Evolutionary conservation across 2,113 vertebrate genomes (phyloP).

Genomic region (Apistogramma diplotaenia): DNA sequence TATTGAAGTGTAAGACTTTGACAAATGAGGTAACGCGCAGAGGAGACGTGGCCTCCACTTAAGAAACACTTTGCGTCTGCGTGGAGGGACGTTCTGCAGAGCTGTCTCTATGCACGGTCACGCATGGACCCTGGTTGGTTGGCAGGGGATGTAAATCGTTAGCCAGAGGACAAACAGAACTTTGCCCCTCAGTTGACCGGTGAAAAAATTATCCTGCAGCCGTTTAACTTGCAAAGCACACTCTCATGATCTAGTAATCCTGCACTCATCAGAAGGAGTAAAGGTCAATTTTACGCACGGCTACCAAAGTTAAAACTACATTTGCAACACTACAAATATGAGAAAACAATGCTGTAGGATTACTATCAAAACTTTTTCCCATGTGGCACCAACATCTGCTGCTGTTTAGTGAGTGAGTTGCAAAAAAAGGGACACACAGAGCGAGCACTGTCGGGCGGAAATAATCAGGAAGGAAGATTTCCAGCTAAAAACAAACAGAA

Average conservation of each 20-base stretch:
- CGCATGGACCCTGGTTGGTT: not conserved
- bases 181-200: constrained; percentile 54
- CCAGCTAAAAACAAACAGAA: not conserved
- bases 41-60: not conserved
- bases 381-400: not conserved
- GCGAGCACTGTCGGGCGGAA: not conserved
- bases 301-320: constrained; percentile 11
- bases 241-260: not conserved
- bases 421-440: not conserved
- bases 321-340: not conserved
- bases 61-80: not conserved
- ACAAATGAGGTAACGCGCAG: not conserved
- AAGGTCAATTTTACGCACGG: constrained; percentile 9
- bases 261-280: not conserved
- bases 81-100: not conserved
- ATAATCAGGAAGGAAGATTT: not conserved
- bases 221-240: not conserved
- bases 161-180: constrained; percentile 71
- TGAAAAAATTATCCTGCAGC: not conserved
- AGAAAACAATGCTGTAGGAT: not conserved
- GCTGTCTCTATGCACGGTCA: not conserved
- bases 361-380: not conserved
- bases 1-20: not conserved
- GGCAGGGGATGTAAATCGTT: constrained; percentile 66
- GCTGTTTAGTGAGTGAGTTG: not conserved